Conservation (phyloP, 2,797 vertebrate genomes). For the Anguilla pacifica region DNA sequence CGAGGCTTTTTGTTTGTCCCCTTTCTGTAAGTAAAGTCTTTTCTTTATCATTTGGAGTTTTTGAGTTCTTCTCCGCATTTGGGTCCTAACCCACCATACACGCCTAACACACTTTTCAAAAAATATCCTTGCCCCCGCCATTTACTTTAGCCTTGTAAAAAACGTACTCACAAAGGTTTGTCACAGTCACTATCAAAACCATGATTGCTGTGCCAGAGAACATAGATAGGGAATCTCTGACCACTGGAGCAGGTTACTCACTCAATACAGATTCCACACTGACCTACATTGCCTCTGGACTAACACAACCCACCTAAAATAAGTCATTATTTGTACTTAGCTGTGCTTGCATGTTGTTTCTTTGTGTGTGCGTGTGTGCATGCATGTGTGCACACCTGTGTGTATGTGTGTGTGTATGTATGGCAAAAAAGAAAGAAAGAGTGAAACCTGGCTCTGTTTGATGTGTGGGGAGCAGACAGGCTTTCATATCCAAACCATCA, state of each 20-base stretch:
- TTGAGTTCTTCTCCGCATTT: too few species aligned
- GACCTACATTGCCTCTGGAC: not conserved
- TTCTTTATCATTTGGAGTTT: too few species aligned
- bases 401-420: not conserved
- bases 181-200: not conserved
- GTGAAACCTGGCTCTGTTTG: slow-evolving; percentile 50
- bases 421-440: slow-evolving; percentile 37
- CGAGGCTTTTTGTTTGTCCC: too few species aligned
- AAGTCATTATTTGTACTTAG: not conserved
- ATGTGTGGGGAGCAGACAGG: slow-evolving; percentile 55
- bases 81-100: too few species aligned
- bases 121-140: not conserved
- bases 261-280: not conserved
- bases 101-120: too few species aligned
- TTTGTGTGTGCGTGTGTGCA: not conserved
- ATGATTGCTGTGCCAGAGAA: not conserved
- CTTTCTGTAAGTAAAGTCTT: too few species aligned
- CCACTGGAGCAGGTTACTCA: not conserved
- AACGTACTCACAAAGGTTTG: not conserved
- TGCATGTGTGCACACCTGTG: not conserved
- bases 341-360: not conserved
- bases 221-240: not conserved
- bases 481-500: slow-evolving; percentile 46
- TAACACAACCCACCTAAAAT: not conserved
- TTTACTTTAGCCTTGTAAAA: not conserved